phyloP scores from a whole-genome alignment of 2,113 vertebrate genomes.

The Ivindomyrus marchei region DNA sequence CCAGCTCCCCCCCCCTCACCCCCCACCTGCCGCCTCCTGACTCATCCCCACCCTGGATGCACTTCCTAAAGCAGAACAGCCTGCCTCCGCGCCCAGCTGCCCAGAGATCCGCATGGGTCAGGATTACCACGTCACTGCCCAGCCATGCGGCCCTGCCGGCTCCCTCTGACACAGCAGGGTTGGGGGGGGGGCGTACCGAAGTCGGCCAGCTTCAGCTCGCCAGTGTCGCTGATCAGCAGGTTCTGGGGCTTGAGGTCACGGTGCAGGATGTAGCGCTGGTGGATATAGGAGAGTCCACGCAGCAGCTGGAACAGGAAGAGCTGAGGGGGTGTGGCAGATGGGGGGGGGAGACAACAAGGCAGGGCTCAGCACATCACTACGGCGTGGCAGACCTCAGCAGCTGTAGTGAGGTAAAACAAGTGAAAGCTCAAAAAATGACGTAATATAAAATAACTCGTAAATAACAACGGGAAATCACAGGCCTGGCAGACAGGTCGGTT shows the following conservation, averaged over 20 bases:
- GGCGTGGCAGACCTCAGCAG: too few relatives aligned
- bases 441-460: neutral
- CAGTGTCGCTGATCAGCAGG: conserved; percentile 75
- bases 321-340: conserved; percentile 47
- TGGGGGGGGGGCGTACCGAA: neutral
- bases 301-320: conserved; percentile 81
- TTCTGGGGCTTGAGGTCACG: conserved; percentile 24
- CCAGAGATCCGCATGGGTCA: neutral
- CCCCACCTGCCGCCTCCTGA: neutral
- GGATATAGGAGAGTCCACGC: conserved; percentile 77
- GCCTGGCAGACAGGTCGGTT: neutral
- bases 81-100: neutral
- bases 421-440: neutral
- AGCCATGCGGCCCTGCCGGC: neutral
- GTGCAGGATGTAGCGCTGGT: conserved; percentile 62
- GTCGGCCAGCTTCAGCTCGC: conserved; percentile 74
- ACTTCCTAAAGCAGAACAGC: neutral
- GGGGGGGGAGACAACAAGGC: neutral
- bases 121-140: neutral
- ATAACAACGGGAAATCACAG: neutral
- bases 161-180: neutral
- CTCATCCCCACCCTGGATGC: neutral
- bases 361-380: neutral
- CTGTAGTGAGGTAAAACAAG: neutral
- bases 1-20: too few relatives aligned